Percentiles rank a stretch among this genome's conserved stretches.
phyloP scores from a whole-genome alignment of 1,140 invertebrate genomes.

The Pemphigus obesinymphae region DNA sequence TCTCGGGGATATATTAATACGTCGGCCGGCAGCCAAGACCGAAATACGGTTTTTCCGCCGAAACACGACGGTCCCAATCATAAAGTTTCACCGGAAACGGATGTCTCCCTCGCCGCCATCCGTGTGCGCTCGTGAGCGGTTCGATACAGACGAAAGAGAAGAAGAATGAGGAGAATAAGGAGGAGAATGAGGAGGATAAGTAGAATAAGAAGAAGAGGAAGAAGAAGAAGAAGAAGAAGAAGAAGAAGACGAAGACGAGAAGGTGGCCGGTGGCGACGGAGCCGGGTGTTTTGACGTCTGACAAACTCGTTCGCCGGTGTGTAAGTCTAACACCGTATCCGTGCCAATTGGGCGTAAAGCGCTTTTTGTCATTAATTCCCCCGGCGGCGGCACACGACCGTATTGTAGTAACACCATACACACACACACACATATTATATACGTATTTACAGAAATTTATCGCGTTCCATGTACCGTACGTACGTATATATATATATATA shows the following conservation, averaged over 20 bases:
- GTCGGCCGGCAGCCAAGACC: too few species aligned
- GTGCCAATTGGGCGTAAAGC: conserved; percentile 27
- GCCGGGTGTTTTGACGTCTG: not conserved
- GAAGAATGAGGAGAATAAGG: too few species aligned
- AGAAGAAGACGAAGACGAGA: too few species aligned
- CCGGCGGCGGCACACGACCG: not conserved
- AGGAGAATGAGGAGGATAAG: too few species aligned
- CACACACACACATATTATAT: not conserved
- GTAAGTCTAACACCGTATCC: not conserved
- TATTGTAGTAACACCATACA: not conserved
- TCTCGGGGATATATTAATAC: too few species aligned
- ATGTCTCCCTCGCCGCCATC: not conserved
- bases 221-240: too few species aligned
- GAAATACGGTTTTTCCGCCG: not conserved
- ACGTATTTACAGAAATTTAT: too few species aligned
- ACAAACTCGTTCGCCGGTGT: conserved; percentile 3
- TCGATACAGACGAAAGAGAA: too few species aligned
- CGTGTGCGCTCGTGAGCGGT: too few species aligned
- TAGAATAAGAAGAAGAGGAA: too few species aligned
- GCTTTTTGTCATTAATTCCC: conserved; percentile 19
- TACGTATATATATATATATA: not conserved
- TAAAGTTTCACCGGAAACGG: not conserved
- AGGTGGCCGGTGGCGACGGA: not conserved
- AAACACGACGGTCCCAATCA: not conserved
- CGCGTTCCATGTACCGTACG: too few species aligned